phyloP scores from a whole-genome alignment of 2,797 vertebrate genomes.

The Oryzias dopingdopingensis region DNA sequence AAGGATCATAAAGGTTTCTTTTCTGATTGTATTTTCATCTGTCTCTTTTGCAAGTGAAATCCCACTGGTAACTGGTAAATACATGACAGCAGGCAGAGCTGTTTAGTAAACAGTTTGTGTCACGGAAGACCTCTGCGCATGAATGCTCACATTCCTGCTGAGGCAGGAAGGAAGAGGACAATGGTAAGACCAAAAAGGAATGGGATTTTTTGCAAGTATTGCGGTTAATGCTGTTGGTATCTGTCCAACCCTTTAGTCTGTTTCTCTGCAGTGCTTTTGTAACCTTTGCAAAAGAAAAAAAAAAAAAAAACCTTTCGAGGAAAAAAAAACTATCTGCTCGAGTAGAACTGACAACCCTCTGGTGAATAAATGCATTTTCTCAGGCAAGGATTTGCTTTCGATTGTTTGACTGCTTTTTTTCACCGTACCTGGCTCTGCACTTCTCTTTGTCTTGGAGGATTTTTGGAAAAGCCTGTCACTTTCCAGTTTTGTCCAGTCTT shows the following conservation, averaged over 20 bases:
- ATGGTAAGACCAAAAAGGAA: constrained; percentile 48
- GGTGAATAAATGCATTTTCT: constrained; percentile 57
- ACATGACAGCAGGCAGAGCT: constrained; percentile 12
- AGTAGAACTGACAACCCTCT: constrained; percentile 14
- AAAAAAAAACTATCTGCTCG: too few relatives aligned
- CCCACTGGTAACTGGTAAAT: constrained; percentile 7
- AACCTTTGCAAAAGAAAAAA: constrained; percentile 62
- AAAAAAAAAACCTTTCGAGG: constrained; percentile 47
- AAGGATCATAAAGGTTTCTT: too few relatives aligned
- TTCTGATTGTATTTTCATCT: background rate
- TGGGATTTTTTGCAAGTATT: constrained; percentile 57
- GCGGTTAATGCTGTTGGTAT: constrained; percentile 42
- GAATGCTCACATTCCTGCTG: constrained; percentile 53
- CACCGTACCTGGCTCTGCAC: constrained; percentile 40
- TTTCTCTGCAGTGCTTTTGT: constrained; percentile 59
- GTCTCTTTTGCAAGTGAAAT: constrained; percentile 1
- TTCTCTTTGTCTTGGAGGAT: constrained; percentile 52
- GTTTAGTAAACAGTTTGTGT: constrained; percentile 13
- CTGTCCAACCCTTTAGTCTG: constrained; percentile 40
- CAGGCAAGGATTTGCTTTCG: constrained; percentile 55
- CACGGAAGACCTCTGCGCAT: constrained; percentile 36
- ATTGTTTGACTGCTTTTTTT: constrained; percentile 50
- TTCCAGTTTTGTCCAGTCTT: constrained; percentile 28
- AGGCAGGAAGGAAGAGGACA: constrained; percentile 45
- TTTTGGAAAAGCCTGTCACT: constrained; percentile 56